Evolutionary conservation across 2,888 invertebrate genomes (phyloP).

Genomic region (Trissolcus japonicus): DNA sequence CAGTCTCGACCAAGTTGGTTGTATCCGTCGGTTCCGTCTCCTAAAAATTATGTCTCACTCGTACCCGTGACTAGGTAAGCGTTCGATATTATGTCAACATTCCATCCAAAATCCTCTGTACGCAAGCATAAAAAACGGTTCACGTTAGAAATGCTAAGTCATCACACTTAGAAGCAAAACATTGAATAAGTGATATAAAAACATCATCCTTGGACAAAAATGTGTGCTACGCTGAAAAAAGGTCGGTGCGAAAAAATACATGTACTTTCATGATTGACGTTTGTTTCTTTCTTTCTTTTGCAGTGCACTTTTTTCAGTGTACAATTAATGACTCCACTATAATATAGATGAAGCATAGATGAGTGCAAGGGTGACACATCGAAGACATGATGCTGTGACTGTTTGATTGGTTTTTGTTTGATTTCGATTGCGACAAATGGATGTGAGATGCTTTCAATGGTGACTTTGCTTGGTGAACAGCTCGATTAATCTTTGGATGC

Average conservation of each 20-base stretch:
- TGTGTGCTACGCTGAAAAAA: conserved; percentile 14
- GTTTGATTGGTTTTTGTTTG: conserved; percentile 6
- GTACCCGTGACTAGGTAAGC: conserved; percentile 35
- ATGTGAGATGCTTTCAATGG: conserved; percentile 41
- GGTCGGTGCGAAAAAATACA: not conserved
- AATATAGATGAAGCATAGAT: conserved; percentile 12
- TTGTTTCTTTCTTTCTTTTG: too few relatives aligned
- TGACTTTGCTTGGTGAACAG: conserved; percentile 43
- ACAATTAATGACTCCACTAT: conserved; percentile 17
- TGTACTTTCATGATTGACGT: not conserved
- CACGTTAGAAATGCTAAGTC: conserved; percentile 44
- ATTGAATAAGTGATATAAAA: conserved; percentile 7
- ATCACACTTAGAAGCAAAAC: conserved; percentile 38
- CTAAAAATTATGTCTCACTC: conserved; percentile 3
- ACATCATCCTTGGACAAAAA: conserved; percentile 11
- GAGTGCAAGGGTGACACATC: conserved; percentile 29
- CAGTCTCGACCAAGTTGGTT: conserved; percentile 38
- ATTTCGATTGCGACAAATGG: conserved; percentile 22
- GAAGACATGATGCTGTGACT: conserved; percentile 20
- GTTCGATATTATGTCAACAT: conserved; percentile 44
- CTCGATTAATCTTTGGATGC: conserved; percentile 33
- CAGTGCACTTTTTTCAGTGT: conserved; percentile 18
- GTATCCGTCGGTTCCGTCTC: conserved; percentile 9
- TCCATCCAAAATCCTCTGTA: conserved; percentile 56
- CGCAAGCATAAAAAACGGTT: conserved; percentile 51